Conservation (phyloP, 2,888 invertebrate species). For the Doris montereyensis region DNA sequence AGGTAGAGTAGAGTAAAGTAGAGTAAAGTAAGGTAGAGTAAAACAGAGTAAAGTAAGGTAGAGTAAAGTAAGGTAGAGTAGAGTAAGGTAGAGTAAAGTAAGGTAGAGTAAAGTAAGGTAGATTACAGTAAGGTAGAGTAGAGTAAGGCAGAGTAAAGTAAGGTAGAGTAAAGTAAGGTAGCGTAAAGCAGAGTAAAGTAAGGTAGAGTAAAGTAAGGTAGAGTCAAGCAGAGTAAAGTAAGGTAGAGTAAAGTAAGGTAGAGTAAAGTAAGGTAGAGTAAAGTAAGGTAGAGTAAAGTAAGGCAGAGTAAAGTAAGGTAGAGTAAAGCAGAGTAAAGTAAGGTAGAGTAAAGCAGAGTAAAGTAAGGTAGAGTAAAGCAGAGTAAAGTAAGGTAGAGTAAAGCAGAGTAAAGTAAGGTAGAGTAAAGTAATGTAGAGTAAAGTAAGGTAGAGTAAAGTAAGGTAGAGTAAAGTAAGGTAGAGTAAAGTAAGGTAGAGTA, state of each 20-base stretch:
- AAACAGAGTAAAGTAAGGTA: too few relatives aligned
- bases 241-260: neutral
- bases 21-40: too few relatives aligned
- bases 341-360: neutral
- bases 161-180: too few relatives aligned
- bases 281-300: neutral
- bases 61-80: too few relatives aligned
- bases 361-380: neutral
- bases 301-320: neutral
- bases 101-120: too few relatives aligned
- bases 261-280: neutral
- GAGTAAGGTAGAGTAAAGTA: too few relatives aligned
- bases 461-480: constrained; percentile 3
- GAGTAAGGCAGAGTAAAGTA: too few relatives aligned
- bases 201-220: neutral
- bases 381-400: too few relatives aligned
- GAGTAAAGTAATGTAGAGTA: neutral
- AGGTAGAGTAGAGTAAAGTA: too few relatives aligned
- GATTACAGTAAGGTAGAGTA: too few relatives aligned
- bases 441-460: neutral
- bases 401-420: neutral
- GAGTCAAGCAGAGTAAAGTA: constrained; percentile 2
- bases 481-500: neutral
- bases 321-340: constrained; percentile 1
- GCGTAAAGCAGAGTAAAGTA: neutral